Evolutionary conservation across 2,113 vertebrate genomes (phyloP).

Genomic region (Peromyscus californicus): DNA sequence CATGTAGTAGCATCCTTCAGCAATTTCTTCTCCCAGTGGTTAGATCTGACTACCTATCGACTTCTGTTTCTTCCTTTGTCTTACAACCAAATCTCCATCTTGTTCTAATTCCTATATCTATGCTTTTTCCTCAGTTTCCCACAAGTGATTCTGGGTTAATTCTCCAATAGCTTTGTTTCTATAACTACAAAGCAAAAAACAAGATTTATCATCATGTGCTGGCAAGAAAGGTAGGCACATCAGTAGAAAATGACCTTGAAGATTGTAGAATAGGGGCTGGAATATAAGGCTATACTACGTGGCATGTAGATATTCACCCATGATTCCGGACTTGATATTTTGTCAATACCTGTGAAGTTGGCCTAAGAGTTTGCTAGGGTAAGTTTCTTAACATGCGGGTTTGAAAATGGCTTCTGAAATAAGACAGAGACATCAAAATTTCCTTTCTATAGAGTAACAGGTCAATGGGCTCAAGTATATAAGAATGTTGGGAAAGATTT

Average conservation of each 20-base stretch:
- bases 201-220: not conserved
- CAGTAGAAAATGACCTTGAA: not conserved
- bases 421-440: not conserved
- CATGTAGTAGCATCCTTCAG: not conserved
- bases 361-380: not conserved
- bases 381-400: not conserved
- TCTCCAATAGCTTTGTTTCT: not conserved
- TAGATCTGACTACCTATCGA: not conserved
- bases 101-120: not conserved
- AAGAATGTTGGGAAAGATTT: not conserved
- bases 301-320: not conserved
- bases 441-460: not conserved
- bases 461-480: not conserved
- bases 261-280: not conserved
- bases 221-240: not conserved
- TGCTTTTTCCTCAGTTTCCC: not conserved
- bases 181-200: not conserved
- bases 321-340: not conserved
- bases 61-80: not conserved
- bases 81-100: not conserved
- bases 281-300: not conserved
- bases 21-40: not conserved
- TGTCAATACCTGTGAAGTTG: not conserved
- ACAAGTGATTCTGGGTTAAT: not conserved
- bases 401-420: conserved; percentile 1